A percentile compares a stretch with the other conserved stretches of the same genome.
These are phyloP conservation scores for Myrmecobius fasciatus DNA, from an alignment of 2,113 vertebrate genomes.

Conservation along the genomic window DNA sequence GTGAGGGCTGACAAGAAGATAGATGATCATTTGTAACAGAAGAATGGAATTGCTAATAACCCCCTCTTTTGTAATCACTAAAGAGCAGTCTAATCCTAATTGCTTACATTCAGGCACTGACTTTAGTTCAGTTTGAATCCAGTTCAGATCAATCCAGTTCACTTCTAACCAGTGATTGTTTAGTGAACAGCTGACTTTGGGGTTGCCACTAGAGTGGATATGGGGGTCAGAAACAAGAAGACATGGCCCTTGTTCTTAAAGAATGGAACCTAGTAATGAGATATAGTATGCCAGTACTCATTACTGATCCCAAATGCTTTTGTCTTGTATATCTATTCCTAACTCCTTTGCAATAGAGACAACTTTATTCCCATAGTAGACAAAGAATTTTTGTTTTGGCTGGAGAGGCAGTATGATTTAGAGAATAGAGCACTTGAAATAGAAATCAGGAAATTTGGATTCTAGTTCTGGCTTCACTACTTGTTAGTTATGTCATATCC, in stretches of 20 bases:
- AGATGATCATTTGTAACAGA: conserved; percentile 33
- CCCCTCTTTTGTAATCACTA: conserved; percentile 17
- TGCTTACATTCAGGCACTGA: conserved; percentile 42
- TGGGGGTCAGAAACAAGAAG: not conserved
- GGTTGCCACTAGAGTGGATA: not conserved
- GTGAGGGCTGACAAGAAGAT: conserved; percentile 13
- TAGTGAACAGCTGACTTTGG: not conserved
- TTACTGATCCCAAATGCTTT: not conserved
- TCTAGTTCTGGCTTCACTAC: not conserved
- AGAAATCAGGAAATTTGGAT: not conserved
- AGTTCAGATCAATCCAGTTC: not conserved
- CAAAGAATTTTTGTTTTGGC: not conserved
- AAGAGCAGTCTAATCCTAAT: conserved; percentile 15
- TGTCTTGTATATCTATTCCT: not conserved
- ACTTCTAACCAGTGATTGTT: not conserved
- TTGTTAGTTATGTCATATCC: not conserved
- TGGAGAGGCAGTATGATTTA: not conserved
- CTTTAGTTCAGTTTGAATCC: conserved; percentile 15
- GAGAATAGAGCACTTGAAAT: not conserved
- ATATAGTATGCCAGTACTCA: not conserved
- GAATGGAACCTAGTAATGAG: not conserved
- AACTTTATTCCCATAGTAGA: not conserved
- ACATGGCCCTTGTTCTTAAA: not conserved
- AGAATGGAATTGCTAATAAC: conserved; percentile 35
- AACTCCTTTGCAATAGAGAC: not conserved